Percentiles rank a stretch among this genome's conserved stretches.
Evolutionary conservation across 2,113 vertebrate genomes (phyloP).

Genomic region (Sceloporus undulatus): DNA sequence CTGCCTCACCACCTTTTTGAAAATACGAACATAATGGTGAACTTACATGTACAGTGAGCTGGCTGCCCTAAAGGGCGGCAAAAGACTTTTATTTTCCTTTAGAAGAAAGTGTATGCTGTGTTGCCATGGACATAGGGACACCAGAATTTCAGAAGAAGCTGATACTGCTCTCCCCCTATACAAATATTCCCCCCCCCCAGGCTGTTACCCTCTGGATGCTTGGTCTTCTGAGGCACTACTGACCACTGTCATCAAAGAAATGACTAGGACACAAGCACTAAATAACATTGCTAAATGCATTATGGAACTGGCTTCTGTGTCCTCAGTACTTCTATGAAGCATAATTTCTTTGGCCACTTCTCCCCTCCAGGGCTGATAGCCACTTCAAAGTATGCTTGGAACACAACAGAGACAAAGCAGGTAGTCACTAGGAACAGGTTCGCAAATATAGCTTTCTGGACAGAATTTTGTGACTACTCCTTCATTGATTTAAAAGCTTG

Average conservation of each 20-base stretch:
- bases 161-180: background rate
- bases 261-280: background rate
- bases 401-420: background rate
- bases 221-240: background rate
- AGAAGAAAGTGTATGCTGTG: background rate
- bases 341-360: background rate
- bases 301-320: background rate
- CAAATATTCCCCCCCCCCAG: background rate
- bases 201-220: background rate
- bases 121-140: background rate
- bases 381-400: background rate
- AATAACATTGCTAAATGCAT: background rate
- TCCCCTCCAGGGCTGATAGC: background rate
- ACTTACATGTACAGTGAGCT: background rate
- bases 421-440: background rate
- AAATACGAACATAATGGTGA: constrained; percentile 42
- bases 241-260: background rate
- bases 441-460: background rate
- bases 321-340: background rate
- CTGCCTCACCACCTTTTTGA: background rate
- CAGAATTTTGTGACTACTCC: no score
- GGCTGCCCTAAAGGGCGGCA: background rate
- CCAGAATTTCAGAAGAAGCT: background rate
- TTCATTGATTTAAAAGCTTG: no score
- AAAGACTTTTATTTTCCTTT: background rate